Evolutionary conservation across 1,140 invertebrate species (phyloP), one percentile per base, ranked within the genome.

Genomic region (Drosophila serrata): DNA sequence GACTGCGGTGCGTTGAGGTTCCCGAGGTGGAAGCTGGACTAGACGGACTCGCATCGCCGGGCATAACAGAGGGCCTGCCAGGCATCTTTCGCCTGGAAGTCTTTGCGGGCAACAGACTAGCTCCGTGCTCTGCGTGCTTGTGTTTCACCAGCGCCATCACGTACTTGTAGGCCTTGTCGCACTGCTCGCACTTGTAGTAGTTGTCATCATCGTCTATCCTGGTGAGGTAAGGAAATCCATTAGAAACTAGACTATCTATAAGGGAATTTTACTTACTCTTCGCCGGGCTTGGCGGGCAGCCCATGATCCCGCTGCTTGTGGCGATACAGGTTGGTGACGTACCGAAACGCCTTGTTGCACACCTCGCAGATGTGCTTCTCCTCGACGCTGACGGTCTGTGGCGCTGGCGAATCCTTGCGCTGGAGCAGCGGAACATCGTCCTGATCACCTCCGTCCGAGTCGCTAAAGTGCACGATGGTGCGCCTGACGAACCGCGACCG

Each of bases 101-200:
- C 13, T 59, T 59, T 1, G 55, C 35, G 13, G 69, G 53, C n/a
- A 72, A 15, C 0, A 59, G 49, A 29, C 51, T 73, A 7, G 43
- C 51, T 6, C 63, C 62, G 22, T 86, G 82, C 8, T 49, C 62
- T n/a, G 64, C 75, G 35, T 82, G 69, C 45, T 86, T 79, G 31
- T 86, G 82, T 27, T 74, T 80, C 2, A 88, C 69, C 3, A 87
- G 37, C 9, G 64, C 51, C 84, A 88, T 80, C 3, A 87, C 75
- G 24, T 84, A 88, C 40, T 77, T 88, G 72, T 74, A 87, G 17
- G 84, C 61, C 9, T 87, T 87, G 12, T 80, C 80, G 22, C 82
- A 87, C n/a, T 77, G 75, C 27, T 87, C 84, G 40, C 82, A 87
- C 29, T 88, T 87, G 42, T 87, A 87, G 33, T 87, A 88, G 43